These are phyloP conservation scores for Noctilio leporinus DNA, from an alignment of 2,113 vertebrate genomes.

Conservation along the genomic window DNA sequence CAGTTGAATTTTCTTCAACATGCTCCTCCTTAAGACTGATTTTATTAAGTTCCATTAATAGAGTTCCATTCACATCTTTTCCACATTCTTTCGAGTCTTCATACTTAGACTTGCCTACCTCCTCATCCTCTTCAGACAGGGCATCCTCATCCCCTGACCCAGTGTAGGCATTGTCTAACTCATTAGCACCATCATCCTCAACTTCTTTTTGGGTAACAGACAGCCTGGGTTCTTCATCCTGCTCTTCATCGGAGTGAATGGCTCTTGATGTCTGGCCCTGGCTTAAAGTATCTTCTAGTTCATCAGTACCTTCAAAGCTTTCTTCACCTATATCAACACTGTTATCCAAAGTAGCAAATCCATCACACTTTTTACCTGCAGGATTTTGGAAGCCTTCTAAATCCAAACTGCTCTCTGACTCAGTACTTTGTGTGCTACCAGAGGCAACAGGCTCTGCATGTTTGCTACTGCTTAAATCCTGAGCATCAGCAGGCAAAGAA, in stretches of 20 bases:
- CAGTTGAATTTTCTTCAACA: conserved; percentile 44
- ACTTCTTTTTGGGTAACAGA: conserved; percentile 54
- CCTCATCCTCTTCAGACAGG: conserved; percentile 84
- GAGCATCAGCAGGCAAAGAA: conserved; percentile 13
- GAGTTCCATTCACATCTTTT: conserved; percentile 38
- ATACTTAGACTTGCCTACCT: conserved; percentile 54
- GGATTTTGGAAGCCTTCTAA: conserved; percentile 68
- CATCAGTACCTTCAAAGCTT: conserved; percentile 73
- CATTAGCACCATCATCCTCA: conserved; percentile 73
- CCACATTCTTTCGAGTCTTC: conserved; percentile 45
- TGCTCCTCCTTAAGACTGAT: conserved; percentile 64
- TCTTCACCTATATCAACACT: conserved; percentile 69
- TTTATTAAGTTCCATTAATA: conserved; percentile 56
- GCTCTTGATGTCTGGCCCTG: conserved; percentile 41
- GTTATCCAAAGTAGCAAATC: conserved; percentile 48
- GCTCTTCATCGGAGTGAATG: conserved; percentile 78
- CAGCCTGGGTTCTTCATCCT: conserved; percentile 63
- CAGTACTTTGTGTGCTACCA: conserved; percentile 63
- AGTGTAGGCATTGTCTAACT: conserved; percentile 77
- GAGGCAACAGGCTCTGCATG: conserved; percentile 65
- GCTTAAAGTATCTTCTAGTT: conserved; percentile 70
- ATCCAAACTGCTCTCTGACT: conserved; percentile 72
- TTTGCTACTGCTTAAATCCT: conserved; percentile 76
- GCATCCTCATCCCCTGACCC: conserved; percentile 84
- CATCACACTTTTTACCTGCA: conserved; percentile 54